Percentiles rank a stretch among this genome's conserved stretches.
Conservation (phyloP, 2,888 invertebrate genomes). For the Aricia artaxerxes region DNA sequence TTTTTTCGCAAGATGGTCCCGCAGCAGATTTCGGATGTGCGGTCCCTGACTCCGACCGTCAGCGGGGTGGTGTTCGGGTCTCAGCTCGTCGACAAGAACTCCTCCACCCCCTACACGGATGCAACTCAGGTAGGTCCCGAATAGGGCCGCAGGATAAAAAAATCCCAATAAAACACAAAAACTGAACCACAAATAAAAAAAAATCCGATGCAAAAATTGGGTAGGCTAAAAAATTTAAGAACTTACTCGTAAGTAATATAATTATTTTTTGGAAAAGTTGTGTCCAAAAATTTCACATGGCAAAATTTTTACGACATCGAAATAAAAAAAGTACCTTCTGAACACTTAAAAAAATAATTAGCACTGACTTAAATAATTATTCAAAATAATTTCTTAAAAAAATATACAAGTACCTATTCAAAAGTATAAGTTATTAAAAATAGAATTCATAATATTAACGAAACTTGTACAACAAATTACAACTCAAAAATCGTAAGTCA, state of each 20-base stretch:
- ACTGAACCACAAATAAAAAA: neutral
- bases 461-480: neutral
- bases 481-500: neutral
- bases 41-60: conserved; percentile 81
- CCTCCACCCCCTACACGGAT: conserved; percentile 97
- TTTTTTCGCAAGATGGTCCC: conserved; percentile 84
- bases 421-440: neutral
- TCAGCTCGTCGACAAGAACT: conserved; percentile 93
- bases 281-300: neutral
- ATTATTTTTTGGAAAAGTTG: neutral
- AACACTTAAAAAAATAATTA: neutral
- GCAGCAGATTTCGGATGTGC: conserved; percentile 83
- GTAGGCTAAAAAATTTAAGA: too few species aligned
- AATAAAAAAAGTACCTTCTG: neutral
- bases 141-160: conserved; percentile 20
- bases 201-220: neutral
- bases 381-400: too few species aligned
- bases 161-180: too few species aligned
- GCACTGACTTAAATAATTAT: neutral
- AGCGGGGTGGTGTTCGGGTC: conserved; percentile 91
- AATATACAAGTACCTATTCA: too few species aligned
- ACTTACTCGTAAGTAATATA: too few species aligned
- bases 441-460: neutral
- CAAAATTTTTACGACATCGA: neutral
- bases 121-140: conserved; percentile 93